Conservation (phyloP, 2,797 vertebrate species). For the Neomorphus geoffroyi region DNA sequence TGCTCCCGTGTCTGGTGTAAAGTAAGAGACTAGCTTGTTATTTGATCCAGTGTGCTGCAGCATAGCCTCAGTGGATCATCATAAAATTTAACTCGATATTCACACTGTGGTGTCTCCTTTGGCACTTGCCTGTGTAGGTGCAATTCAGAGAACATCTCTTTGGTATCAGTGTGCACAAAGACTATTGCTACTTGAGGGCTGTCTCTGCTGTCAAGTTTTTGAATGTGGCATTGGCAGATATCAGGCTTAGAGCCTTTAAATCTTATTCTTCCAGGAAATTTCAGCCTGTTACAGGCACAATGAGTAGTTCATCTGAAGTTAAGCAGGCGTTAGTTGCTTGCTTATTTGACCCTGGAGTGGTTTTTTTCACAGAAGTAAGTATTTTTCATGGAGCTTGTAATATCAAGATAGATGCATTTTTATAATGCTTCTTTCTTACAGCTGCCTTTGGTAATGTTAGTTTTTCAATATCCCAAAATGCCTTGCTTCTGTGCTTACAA, state of each 20-base stretch:
- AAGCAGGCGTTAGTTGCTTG: neutral
- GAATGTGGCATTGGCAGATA: neutral
- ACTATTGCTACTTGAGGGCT: neutral
- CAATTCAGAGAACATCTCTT: neutral
- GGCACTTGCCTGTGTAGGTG: neutral
- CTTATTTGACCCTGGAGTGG: neutral
- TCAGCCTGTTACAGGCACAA: neutral
- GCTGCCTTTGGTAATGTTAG: neutral
- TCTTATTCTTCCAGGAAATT: neutral
- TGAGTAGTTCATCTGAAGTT: neutral
- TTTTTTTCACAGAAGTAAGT: neutral
- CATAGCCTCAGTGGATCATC: neutral
- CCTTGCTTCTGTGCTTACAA: neutral
- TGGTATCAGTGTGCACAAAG: neutral
- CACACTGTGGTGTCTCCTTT: fast-evolving
- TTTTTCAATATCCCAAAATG: neutral
- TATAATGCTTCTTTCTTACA: neutral
- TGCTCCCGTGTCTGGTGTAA: neutral
- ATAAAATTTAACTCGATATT: neutral
- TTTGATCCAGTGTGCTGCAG: neutral
- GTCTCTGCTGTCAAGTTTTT: neutral
- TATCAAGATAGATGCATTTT: neutral
- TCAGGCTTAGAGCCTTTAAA: neutral
- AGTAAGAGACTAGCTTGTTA: neutral
- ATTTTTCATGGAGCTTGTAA: neutral